phyloP scores from a whole-genome alignment of 2,888 invertebrate genomes.

The Epinotia nisella region DNA sequence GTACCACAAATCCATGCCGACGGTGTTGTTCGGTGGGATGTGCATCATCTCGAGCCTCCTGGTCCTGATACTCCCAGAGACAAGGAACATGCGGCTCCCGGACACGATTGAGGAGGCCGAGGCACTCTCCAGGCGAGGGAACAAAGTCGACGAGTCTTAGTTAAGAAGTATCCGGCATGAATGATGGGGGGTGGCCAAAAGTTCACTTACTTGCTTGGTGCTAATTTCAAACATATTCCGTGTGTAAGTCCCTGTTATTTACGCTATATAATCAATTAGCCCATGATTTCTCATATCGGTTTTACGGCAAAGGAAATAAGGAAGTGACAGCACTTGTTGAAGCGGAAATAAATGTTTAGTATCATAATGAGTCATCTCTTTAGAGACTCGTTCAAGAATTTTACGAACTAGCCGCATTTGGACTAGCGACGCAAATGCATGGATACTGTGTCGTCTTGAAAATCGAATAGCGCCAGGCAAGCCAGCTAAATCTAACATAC shows the following conservation, averaged over 20 bases:
- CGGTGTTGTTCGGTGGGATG: conserved; percentile 87
- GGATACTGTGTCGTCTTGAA: not conserved
- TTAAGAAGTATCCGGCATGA: not conserved
- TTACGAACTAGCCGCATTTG: no score
- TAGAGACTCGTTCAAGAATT: no score
- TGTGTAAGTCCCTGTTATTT: not conserved
- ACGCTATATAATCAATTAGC: not conserved
- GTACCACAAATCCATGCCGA: conserved; percentile 83
- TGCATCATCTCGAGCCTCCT: conserved; percentile 85
- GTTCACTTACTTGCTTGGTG: not conserved
- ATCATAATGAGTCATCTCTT: no score
- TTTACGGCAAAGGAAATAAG: not conserved
- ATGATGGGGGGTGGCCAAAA: not conserved
- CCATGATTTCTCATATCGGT: not conserved
- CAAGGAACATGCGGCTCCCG: conserved; percentile 86
- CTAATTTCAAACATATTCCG: not conserved
- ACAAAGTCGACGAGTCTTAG: conserved; percentile 53
- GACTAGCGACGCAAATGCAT: no score
- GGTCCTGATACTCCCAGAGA: conserved; percentile 88
- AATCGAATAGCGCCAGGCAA: not conserved
- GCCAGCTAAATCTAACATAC: not conserved
- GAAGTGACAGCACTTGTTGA: not conserved
- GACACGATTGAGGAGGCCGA: conserved; percentile 89
- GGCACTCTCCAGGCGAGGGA: conserved; percentile 70
- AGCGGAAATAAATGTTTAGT: not conserved